A percentile compares a stretch with the other conserved stretches of the same genome.
Evolutionary conservation across 2,113 vertebrate genomes (phyloP).

Genomic region (Miniopterus natalensis): DNA sequence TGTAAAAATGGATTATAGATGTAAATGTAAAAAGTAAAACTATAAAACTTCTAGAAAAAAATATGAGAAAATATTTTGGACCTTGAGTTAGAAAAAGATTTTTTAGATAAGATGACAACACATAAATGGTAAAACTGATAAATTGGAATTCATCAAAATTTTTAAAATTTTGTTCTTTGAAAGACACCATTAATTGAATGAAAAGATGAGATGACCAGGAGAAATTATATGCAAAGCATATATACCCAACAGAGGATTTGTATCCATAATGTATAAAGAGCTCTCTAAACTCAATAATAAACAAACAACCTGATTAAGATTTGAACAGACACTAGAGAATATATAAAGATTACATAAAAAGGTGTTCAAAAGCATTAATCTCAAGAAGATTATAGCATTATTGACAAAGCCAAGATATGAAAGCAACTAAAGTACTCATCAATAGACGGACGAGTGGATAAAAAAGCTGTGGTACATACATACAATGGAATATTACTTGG

Average conservation of each 20-base stretch:
- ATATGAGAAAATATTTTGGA: background rate
- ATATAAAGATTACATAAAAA: background rate
- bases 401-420: background rate
- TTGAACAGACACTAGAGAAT: slow-evolving; percentile 12
- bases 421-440: background rate
- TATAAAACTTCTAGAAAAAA: background rate
- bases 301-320: background rate
- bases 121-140: slow-evolving; percentile 12
- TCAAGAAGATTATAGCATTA: background rate
- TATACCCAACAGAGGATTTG: background rate
- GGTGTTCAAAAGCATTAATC: background rate
- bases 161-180: background rate
- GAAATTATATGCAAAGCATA: slow-evolving; percentile 3
- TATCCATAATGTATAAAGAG: slow-evolving; percentile 11
- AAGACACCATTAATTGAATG: background rate
- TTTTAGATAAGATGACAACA: background rate
- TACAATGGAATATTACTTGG: background rate
- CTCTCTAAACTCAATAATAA: slow-evolving; percentile 30
- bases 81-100: background rate
- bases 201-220: slow-evolving; percentile 29
- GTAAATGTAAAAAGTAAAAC: slow-evolving; percentile 34
- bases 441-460: background rate
- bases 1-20: slow-evolving; percentile 40
- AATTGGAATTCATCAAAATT: slow-evolving; percentile 3
- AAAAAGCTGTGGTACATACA: background rate